These are phyloP conservation scores for Cotesia chilonis DNA, from an alignment of 1,140 invertebrate genomes.

Conservation along the genomic window DNA sequence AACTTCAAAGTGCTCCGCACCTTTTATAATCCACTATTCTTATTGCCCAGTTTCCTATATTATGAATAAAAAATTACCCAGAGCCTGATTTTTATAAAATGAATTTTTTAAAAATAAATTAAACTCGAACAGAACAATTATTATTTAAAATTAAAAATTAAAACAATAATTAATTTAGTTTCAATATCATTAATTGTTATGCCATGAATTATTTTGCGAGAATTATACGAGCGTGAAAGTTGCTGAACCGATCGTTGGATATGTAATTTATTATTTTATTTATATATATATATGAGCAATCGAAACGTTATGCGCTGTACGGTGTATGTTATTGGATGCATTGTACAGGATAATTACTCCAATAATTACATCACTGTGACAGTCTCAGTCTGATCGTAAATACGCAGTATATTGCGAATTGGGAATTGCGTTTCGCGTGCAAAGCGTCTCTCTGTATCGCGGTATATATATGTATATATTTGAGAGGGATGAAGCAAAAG, in stretches of 20 bases:
- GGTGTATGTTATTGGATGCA: conserved; percentile 27
- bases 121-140: no score
- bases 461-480: conserved; percentile 13
- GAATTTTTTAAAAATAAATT: no score
- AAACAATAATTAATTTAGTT: no score
- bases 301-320: conserved; percentile 25
- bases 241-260: background rate
- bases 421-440: no score
- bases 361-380: conserved; percentile 58
- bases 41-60: background rate
- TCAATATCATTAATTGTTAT: no score
- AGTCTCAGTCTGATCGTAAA: conserved; percentile 53
- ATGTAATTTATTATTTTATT: background rate
- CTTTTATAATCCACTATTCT: conserved; percentile 11
- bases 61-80: background rate
- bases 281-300: background rate
- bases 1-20: conserved; percentile 25
- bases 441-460: background rate
- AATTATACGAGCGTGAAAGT: conserved; percentile 7
- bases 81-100: background rate
- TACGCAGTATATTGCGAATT: conserved; percentile 8
- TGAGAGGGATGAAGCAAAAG: background rate
- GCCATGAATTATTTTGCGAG: background rate
- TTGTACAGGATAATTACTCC: conserved; percentile 58
- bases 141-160: no score